Percentiles rank a stretch among this genome's conserved stretches.
phyloP scores from a whole-genome alignment of 2,888 invertebrate genomes.

The Deilephila elpenor region DNA sequence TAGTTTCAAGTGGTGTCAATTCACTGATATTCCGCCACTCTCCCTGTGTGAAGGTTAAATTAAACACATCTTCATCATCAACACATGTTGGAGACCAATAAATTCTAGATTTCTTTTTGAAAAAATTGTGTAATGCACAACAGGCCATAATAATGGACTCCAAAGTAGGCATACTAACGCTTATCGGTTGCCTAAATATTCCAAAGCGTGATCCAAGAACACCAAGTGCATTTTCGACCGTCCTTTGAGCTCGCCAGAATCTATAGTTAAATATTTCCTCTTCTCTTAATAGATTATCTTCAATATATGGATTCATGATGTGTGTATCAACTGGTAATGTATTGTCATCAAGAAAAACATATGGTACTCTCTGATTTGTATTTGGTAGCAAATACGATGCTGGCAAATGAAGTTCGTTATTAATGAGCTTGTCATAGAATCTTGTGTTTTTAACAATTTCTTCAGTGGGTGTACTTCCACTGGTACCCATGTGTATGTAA shows the following conservation, averaged over 20 bases:
- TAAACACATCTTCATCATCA: not conserved
- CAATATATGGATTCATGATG: not conserved
- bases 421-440: not conserved
- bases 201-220: not conserved
- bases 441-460: not conserved
- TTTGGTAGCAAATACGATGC: not conserved
- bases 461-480: not conserved
- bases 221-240: conserved; percentile 7
- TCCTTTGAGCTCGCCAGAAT: not conserved
- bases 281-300: not conserved
- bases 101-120: not conserved
- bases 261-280: conserved; percentile 6
- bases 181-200: not conserved
- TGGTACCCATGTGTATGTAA: not conserved
- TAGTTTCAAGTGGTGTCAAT: not conserved
- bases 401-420: not conserved
- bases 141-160: not conserved
- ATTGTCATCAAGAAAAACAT: not conserved
- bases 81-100: not conserved
- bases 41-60: not conserved
- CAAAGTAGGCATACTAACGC: not conserved
- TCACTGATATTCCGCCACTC: not conserved
- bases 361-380: not conserved
- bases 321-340: not conserved
- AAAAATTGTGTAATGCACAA: not conserved